phyloP scores from a whole-genome alignment of 2,797 vertebrate genomes.

The Myripristis jacobus region DNA sequence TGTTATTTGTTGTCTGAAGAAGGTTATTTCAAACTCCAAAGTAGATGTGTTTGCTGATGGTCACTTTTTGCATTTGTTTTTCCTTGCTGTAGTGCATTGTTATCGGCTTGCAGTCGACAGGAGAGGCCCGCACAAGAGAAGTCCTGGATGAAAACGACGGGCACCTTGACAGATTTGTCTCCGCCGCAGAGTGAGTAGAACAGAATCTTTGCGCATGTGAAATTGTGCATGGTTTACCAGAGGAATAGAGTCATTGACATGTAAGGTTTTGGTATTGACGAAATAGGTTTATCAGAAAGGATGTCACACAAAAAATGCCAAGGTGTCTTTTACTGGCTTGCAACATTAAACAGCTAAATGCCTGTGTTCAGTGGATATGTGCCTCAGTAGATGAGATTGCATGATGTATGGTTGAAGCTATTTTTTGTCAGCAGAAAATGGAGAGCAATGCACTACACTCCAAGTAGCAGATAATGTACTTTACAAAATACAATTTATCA shows the following conservation, averaged over 20 bases:
- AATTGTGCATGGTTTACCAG: not conserved
- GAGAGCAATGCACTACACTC: too few species aligned
- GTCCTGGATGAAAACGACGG: constrained; percentile 97
- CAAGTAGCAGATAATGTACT: too few species aligned
- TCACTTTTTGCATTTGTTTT: constrained; percentile 3
- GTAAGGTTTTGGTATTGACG: too few species aligned
- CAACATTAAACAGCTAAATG: not conserved
- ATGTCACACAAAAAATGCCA: not conserved
- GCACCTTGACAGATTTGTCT: constrained; percentile 94
- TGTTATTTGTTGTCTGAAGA: not conserved
- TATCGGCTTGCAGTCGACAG: constrained; percentile 97
- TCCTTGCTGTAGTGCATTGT: constrained; percentile 88
- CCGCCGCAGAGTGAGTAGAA: constrained; percentile 93
- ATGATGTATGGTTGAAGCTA: too few species aligned
- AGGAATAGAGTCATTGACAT: too few species aligned
- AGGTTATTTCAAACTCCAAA: not conserved
- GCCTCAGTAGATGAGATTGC: too few species aligned
- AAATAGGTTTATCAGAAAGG: not conserved
- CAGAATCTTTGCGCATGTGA: not conserved
- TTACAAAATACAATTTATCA: too few species aligned
- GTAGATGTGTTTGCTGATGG: constrained; percentile 2
- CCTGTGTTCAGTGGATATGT: not conserved
- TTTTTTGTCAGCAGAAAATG: too few species aligned
- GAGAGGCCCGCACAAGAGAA: constrained; percentile 96
- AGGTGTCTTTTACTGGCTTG: not conserved